Conservation (phyloP, 2,888 invertebrate species). For the Pheosia tremula region DNA sequence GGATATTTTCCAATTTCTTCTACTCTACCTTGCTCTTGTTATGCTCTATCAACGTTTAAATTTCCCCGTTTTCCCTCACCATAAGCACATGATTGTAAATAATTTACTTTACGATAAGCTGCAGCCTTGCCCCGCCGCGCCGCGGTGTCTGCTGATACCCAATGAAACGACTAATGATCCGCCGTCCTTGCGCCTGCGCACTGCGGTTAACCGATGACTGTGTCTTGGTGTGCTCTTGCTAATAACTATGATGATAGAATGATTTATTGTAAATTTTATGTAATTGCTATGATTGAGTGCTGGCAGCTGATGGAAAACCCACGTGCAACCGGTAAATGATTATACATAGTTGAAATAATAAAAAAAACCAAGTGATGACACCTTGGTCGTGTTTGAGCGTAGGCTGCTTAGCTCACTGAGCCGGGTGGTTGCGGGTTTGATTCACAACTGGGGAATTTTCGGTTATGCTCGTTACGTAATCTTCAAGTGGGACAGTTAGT, state of each 20-base stretch:
- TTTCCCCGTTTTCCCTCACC: not conserved
- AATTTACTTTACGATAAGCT: not conserved
- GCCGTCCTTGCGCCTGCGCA: conserved; percentile 33
- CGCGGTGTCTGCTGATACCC: conserved; percentile 31
- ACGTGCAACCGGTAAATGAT: not conserved
- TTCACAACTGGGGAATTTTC: no score
- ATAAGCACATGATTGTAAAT: not conserved
- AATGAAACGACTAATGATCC: conserved; percentile 8
- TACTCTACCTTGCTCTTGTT: no score
- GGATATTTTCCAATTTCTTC: no score
- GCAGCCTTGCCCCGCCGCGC: conserved; percentile 19
- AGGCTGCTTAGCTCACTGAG: no score
- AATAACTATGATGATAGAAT: conserved; percentile 4
- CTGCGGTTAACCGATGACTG: conserved; percentile 35
- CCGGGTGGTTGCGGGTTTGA: no score
- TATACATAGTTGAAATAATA: no score
- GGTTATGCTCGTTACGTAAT: no score
- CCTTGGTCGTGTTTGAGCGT: no score
- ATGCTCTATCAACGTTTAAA: not conserved
- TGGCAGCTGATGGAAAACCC: not conserved
- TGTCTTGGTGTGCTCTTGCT: conserved; percentile 20
- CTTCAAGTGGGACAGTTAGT: no score
- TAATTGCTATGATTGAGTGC: not conserved
- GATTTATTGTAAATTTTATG: not conserved
- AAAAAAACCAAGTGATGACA: no score